Conservation (phyloP, 2,888 invertebrate species). For the Phaedon cochleariae region DNA sequence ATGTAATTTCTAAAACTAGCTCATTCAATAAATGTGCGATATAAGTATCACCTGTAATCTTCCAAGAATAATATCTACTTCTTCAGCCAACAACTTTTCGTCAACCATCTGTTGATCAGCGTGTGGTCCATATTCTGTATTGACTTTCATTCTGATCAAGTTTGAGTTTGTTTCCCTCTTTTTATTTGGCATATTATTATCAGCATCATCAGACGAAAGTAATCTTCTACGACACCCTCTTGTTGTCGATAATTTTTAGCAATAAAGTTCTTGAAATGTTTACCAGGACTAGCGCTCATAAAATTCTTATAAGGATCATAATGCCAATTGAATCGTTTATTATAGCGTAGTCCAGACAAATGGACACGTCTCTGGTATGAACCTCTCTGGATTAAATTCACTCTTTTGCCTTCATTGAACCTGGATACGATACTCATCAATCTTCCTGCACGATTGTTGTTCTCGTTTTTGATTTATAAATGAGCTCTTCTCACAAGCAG, state of each 20-base stretch:
- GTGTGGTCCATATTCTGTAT: not conserved
- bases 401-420: constrained; percentile 32
- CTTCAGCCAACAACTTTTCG: not conserved
- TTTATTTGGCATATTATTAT: not conserved
- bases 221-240: not conserved
- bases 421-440: constrained; percentile 31
- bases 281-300: constrained; percentile 19
- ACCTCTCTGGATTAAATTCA: constrained; percentile 33
- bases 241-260: not conserved
- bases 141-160: not conserved
- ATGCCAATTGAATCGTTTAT: constrained; percentile 24
- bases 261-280: constrained; percentile 20
- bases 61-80: not conserved
- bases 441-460: constrained; percentile 28
- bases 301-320: constrained; percentile 26
- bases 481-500: constrained; percentile 18
- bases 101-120: not conserved
- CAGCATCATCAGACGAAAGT: not conserved
- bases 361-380: constrained; percentile 26
- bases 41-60: not conserved
- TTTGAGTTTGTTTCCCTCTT: not conserved
- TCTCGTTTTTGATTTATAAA: constrained; percentile 27
- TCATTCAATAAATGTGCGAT: too few species aligned
- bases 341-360: constrained; percentile 28
- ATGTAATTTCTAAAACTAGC: too few species aligned